phyloP scores from a whole-genome alignment of 2,797 vertebrate species.

The Morus bassanus region DNA sequence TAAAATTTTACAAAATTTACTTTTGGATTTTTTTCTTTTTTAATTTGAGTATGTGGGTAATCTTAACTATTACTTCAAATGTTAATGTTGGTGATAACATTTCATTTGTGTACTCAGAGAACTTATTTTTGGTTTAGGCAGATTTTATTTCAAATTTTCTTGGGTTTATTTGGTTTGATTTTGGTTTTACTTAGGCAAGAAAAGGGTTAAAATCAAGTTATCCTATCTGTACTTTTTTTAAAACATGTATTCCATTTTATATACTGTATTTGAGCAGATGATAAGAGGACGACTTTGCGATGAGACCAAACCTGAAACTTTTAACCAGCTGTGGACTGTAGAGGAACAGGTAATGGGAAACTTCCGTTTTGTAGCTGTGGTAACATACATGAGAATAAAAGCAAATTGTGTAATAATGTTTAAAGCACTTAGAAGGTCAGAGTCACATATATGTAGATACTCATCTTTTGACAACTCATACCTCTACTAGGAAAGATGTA shows the following conservation, averaged over 20 bases:
- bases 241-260: constrained; percentile 15
- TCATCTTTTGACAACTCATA: neutral
- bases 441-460: neutral
- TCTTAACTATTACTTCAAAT: neutral
- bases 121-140: neutral
- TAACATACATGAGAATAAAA: neutral
- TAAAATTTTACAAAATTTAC: neutral
- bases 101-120: neutral
- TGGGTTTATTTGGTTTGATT: neutral
- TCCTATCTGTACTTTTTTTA: constrained; percentile 5
- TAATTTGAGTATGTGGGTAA: neutral
- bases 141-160: neutral
- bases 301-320: constrained; percentile 95
- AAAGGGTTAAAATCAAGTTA: neutral
- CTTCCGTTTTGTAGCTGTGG: neutral
- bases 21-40: neutral
- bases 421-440: neutral
- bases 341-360: constrained; percentile 91
- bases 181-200: neutral
- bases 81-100: neutral
- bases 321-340: constrained; percentile 97
- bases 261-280: constrained; percentile 80
- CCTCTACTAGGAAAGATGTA: neutral
- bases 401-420: neutral
- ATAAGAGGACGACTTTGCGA: constrained; percentile 93